Percentiles rank a stretch among this genome's conserved stretches.
phyloP scores from a whole-genome alignment of 2,797 vertebrate species.

The Myotis daubentonii region DNA sequence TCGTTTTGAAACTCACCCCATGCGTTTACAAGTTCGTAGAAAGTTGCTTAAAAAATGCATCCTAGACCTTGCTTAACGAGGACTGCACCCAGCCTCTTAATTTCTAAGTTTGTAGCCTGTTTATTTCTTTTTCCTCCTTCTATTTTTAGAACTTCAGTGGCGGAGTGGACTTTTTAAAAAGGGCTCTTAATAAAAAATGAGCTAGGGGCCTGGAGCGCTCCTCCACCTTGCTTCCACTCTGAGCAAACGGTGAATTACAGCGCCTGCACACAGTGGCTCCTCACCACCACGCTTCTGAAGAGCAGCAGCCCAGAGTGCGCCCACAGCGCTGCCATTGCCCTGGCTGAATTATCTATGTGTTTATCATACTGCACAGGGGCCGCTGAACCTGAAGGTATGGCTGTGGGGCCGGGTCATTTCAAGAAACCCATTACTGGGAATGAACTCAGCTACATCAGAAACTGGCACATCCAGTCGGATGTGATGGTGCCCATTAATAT shows the following conservation, averaged over 20 bases:
- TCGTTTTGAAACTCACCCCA: constrained; percentile 7
- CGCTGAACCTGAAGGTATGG: constrained; percentile 78
- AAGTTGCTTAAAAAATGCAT: constrained; percentile 26
- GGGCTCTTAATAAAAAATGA: constrained; percentile 75
- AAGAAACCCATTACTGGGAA: constrained; percentile 80
- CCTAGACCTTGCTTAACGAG: background rate
- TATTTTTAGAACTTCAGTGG: constrained; percentile 74
- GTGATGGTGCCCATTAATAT: constrained; percentile 82
- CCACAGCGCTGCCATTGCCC: constrained; percentile 83
- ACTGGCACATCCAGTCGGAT: constrained; percentile 72
- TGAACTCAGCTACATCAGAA: constrained; percentile 67
- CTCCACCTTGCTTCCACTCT: constrained; percentile 65
- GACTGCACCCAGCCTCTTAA: background rate
- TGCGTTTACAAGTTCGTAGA: background rate
- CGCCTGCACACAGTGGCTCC: constrained; percentile 57
- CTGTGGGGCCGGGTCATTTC: constrained; percentile 80
- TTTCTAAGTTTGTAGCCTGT: constrained; percentile 54
- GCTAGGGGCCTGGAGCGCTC: constrained; percentile 41
- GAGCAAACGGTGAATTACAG: constrained; percentile 62
- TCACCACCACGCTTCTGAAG: constrained; percentile 71
- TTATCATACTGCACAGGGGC: constrained; percentile 84
- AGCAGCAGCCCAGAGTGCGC: constrained; percentile 58
- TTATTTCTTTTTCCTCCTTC: constrained; percentile 65
- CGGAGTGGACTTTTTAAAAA: constrained; percentile 61
- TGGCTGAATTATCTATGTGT: constrained; percentile 85